phyloP scores from a whole-genome alignment of 2,113 vertebrate genomes.

The Macrotis lagotis region DNA sequence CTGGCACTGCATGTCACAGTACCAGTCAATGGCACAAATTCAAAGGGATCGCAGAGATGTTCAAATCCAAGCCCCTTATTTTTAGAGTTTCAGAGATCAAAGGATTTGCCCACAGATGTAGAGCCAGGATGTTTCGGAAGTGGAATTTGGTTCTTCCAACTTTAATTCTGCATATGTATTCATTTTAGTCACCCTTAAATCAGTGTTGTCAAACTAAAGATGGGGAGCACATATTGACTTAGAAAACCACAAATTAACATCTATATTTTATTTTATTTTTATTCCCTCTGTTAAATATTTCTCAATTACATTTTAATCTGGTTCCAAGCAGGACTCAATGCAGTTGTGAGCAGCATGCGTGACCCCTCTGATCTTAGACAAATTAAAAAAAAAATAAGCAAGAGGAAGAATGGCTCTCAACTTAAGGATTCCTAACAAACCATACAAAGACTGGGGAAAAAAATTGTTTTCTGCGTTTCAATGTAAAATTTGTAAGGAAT shows the following conservation, averaged over 20 bases:
- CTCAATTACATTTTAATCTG: neutral
- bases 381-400: neutral
- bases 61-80: neutral
- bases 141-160: neutral
- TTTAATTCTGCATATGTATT: neutral
- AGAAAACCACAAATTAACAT: neutral
- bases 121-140: neutral
- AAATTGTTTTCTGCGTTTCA: neutral
- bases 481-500: neutral
- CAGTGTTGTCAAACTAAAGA: neutral
- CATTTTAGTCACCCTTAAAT: neutral
- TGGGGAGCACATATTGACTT: neutral
- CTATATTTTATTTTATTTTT: neutral
- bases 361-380: neutral
- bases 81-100: neutral
- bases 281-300: neutral
- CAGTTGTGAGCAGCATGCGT: neutral
- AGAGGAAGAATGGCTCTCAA: neutral
- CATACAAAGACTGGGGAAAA: neutral
- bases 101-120: neutral
- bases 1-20: neutral
- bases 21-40: neutral
- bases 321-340: neutral
- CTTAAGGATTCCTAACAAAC: neutral
- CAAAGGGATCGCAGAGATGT: neutral